These are phyloP conservation scores for Megamerina dolium DNA, from an alignment of 2,888 invertebrate genomes.

Conservation along the genomic window DNA sequence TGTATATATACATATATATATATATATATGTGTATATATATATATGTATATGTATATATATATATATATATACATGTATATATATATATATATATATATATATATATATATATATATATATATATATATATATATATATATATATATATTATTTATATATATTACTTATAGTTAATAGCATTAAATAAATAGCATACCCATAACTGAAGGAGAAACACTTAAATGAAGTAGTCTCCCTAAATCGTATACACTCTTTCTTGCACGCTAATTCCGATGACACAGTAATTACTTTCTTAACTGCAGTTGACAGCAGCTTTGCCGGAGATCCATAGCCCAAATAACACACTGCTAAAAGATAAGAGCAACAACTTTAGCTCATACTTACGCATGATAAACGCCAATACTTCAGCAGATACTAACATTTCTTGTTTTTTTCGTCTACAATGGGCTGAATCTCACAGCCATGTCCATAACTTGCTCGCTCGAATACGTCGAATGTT, in stretches of 20 bases:
- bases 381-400: not conserved
- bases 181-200: constrained; percentile 52
- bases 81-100: too few relatives aligned
- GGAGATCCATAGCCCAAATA: constrained; percentile 74
- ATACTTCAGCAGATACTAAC: constrained; percentile 28
- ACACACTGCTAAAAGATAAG: constrained; percentile 56
- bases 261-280: constrained; percentile 63
- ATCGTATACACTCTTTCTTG: constrained; percentile 61
- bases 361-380: not conserved
- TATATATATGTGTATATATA: too few relatives aligned
- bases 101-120: too few relatives aligned
- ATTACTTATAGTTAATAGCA: too few relatives aligned
- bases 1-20: too few relatives aligned
- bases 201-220: constrained; percentile 74
- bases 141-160: too few relatives aligned
- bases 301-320: constrained; percentile 61
- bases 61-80: too few relatives aligned
- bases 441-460: constrained; percentile 64
- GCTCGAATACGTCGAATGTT: constrained; percentile 70
- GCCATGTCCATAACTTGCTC: constrained; percentile 76
- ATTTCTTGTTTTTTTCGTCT: constrained; percentile 49
- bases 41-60: too few relatives aligned
- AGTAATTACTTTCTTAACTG: constrained; percentile 61
- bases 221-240: constrained; percentile 54
- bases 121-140: too few relatives aligned